Evolutionary conservation across 1,140 invertebrate species (phyloP).

Genomic region (Samia ricini): DNA sequence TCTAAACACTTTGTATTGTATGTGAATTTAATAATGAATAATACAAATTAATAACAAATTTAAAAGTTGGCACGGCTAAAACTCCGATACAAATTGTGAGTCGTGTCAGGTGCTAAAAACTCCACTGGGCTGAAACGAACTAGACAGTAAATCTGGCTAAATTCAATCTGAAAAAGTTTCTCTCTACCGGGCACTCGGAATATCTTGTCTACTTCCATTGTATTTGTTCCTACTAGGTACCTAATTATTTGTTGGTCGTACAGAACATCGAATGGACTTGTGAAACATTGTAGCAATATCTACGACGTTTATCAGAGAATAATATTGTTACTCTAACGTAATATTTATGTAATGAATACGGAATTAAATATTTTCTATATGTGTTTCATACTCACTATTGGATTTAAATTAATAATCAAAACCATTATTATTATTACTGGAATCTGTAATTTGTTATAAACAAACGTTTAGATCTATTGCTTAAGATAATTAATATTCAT

Average conservation of each 20-base stretch:
- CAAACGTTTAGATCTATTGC: too few relatives aligned
- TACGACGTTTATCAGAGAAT: too few relatives aligned
- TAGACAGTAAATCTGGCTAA: constrained; percentile 58
- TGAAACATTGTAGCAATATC: neutral
- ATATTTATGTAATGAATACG: too few relatives aligned
- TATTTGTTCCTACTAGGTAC: constrained; percentile 25
- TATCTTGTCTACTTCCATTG: constrained; percentile 35
- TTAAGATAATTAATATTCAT: too few relatives aligned
- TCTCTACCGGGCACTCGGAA: constrained; percentile 14
- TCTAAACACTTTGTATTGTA: neutral
- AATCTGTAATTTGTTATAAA: too few relatives aligned
- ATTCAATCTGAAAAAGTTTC: constrained; percentile 57
- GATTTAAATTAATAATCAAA: too few relatives aligned
- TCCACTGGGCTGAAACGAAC: constrained; percentile 39
- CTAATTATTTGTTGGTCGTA: constrained; percentile 26
- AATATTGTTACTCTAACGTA: too few relatives aligned
- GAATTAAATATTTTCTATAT: too few relatives aligned
- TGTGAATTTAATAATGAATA: constrained; percentile 29
- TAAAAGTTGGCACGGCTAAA: constrained; percentile 20
- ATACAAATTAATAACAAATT: constrained; percentile 25
- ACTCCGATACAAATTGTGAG: constrained; percentile 54
- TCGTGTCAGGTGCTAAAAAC: constrained; percentile 66
- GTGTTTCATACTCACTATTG: too few relatives aligned
- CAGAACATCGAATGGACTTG: neutral
- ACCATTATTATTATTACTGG: too few relatives aligned